Base-by-base conservation (phyloP, 2,113 vertebrate genomes). In the Ophthalmotilapia sp. region DNA sequence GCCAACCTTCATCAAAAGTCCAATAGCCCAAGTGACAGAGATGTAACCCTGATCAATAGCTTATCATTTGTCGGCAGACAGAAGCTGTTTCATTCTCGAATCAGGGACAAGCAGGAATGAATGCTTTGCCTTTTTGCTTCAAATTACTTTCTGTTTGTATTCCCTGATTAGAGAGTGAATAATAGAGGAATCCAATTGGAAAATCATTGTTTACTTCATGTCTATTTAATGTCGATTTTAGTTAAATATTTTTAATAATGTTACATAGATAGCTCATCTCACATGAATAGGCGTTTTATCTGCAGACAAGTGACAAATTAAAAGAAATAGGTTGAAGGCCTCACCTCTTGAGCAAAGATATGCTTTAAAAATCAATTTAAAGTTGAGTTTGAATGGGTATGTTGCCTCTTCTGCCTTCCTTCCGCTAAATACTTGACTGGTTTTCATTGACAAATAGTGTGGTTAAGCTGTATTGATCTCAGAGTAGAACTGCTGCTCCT, bases 11-110 rank as follows among this genome's bases (percentile, higher is more conserved):
- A 90, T 91, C 85, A 88, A 73, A 58, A 60, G 85, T 86, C 83
- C 90, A 91, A 92, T 91, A 90, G 88, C 80, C 86, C 23, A 5
- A 89, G 42, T 85, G 88, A 89, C 93, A 93, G 88, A 91, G 89
- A 85, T 84, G 81, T 91, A 83, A 86, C 53, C 8, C 68, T 88
- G 90, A 94, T 94, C 92, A 91, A 94, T 95, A 93, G 86, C 91
- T 92, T 90, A 94, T 95, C 94, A 88, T 92, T 85, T 88, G 45
- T 12, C 7, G 47, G 79, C 92, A 94, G 92, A 83, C 86, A 86
- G 88, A 86, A 75, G 54, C 49, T 9, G 58, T 80, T 87, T 85
- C 12, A 68, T 85, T 77, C 45, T 91, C 79, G 75, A 90, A 84
- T 91, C 83, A 84, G 33, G 62, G 85, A 36, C 56, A 60, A 83